phyloP scores from a whole-genome alignment of 2,888 invertebrate genomes.

The Bellardia bayeri region DNA sequence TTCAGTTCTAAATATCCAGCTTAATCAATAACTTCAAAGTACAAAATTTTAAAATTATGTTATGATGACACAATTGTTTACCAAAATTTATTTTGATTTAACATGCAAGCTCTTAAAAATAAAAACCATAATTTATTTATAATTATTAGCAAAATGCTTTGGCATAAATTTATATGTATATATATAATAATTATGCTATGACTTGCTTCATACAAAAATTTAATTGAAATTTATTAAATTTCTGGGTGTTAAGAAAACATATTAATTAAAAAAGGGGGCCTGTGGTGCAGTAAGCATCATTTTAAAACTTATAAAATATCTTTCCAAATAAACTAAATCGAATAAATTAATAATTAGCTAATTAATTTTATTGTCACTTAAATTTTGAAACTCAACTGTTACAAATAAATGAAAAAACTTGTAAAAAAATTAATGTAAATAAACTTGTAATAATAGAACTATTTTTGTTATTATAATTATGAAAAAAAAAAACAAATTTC shows the following conservation, averaged over 20 bases:
- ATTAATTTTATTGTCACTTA: slow-evolving; percentile 42
- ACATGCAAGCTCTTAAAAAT: slow-evolving; percentile 38
- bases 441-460: background rate
- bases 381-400: slow-evolving; percentile 41
- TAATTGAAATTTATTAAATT: background rate
- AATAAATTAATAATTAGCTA: slow-evolving; percentile 22
- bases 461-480: background rate
- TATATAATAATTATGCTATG: background rate
- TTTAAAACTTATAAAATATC: background rate
- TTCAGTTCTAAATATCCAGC: too few relatives aligned
- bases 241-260: slow-evolving; percentile 3
- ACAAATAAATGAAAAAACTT: background rate
- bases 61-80: too few relatives aligned
- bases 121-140: background rate
- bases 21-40: too few relatives aligned
- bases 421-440: background rate
- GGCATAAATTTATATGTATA: background rate
- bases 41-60: too few relatives aligned
- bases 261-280: slow-evolving; percentile 24
- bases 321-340: background rate
- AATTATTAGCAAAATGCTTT: slow-evolving; percentile 35
- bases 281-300: slow-evolving; percentile 62
- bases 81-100: background rate
- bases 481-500: slow-evolving; percentile 22
- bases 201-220: slow-evolving; percentile 12